Evolutionary conservation across 2,888 invertebrate species (phyloP), one percentile per base, ranked within the genome.

Genomic region (Acanthosepion lycidas): DNA sequence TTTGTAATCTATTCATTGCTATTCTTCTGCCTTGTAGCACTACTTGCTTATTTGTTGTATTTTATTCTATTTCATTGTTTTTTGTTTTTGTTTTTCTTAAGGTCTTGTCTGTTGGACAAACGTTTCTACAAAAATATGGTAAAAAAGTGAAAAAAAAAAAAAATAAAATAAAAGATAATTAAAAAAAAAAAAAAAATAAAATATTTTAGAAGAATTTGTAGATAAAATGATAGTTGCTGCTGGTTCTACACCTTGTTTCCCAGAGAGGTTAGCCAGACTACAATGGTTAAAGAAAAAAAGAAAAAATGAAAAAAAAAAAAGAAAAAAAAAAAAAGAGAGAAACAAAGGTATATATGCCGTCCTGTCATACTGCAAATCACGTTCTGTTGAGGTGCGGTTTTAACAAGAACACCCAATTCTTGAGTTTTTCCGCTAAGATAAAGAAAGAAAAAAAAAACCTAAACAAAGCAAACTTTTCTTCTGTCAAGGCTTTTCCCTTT

Each of bases 301-400:
- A 49, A 92, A 92, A 28, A 15, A 92, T 12, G 51, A n/a, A 1
- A 33, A 33, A 33, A 33, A 33, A 92, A 26, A 92, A 92, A 92
- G n/a, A 28, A 8, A 28, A 49, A 51, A 49, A 51, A 51, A 26
- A 49, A 49, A 92, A 93, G 26, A 53, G 4, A 93, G 51, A 93
- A 93, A 93, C 92, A 93, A 94, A 94, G 94, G 94, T 94, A 64
- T 94, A 94, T 94, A 94, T 94, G 94, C 94, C 94, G 94, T 94
- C 94, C 94, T 94, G 94, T 94, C 64, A n/a, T 93, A 93, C 92
- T 93, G 92, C 92, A 93, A 93, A 49, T 93, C 92, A 93, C 92
- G 53, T 93, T 93, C 53, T 93, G 92, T 93, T 93, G 92, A 93
- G 51, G 49, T 93, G 92, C 92, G 53, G 92, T 93, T 93, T 49